Evolutionary conservation across 2,113 vertebrate species (phyloP).

Genomic region (Callorhinus ursinus): DNA sequence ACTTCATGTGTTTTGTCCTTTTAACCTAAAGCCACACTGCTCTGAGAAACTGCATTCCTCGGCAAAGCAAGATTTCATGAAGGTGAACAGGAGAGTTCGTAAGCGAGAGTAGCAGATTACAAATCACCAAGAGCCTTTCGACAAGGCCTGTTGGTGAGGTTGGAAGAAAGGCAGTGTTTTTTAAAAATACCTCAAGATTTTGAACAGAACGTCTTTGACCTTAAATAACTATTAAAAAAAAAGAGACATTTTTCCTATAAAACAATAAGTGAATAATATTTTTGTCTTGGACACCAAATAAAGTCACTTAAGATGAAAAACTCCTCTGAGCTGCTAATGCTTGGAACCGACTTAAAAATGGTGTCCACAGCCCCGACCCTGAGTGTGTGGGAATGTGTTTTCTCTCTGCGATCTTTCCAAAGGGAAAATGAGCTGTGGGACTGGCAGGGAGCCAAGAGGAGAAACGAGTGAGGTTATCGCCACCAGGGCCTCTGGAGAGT

Average conservation of each 20-base stretch:
- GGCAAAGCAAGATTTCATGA: background rate
- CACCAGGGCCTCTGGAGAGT: background rate
- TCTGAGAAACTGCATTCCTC: background rate
- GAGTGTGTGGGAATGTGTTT: conserved; percentile 14
- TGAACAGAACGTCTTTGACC: background rate
- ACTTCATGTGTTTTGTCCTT: background rate
- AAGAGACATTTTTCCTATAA: background rate
- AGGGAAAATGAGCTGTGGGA: background rate
- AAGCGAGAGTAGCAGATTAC: background rate
- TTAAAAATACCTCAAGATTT: background rate
- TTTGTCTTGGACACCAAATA: conserved; percentile 39
- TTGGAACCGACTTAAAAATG: background rate
- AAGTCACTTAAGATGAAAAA: conserved; percentile 7
- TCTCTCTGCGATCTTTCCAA: background rate
- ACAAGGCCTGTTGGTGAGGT: background rate
- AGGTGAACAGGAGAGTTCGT: rapidly evolving
- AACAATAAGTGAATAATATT: background rate
- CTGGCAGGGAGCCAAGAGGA: background rate
- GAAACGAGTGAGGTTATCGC: background rate
- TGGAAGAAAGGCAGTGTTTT: background rate
- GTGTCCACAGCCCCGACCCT: rapidly evolving
- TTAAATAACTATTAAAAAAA: background rate
- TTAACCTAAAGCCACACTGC: background rate
- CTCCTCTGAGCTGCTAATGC: background rate
- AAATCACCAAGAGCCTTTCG: conserved; percentile 11